A percentile compares a stretch with the other conserved stretches of the same genome.
Conservation (phyloP, 2,797 vertebrate species). For the Labeo calbasu region DNA sequence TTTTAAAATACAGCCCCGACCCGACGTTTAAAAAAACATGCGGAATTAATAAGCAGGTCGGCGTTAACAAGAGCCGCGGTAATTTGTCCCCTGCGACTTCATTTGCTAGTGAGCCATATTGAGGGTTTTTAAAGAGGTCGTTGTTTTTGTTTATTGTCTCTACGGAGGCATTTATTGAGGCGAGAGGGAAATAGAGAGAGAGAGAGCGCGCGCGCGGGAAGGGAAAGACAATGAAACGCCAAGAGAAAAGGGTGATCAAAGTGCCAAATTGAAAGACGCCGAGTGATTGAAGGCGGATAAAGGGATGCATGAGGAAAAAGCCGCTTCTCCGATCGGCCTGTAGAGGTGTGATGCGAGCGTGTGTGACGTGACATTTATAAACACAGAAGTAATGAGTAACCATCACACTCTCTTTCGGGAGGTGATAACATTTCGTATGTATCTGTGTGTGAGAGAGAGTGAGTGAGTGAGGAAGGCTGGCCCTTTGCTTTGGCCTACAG, state of each 20-base stretch:
- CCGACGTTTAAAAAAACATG: constrained; percentile 73
- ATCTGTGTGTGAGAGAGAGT: not conserved
- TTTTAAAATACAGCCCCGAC: constrained; percentile 65
- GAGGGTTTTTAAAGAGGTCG: constrained; percentile 67
- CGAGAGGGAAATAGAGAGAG: constrained; percentile 5
- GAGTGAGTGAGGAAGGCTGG: constrained; percentile 1
- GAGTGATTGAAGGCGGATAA: constrained; percentile 42
- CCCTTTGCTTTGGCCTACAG: constrained; percentile 49
- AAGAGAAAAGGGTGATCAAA: constrained; percentile 30
- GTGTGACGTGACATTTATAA: constrained; percentile 20
- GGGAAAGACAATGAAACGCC: constrained; percentile 34
- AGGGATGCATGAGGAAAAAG: constrained; percentile 38
- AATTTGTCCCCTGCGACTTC: constrained; percentile 71
- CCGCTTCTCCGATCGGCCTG: not conserved
- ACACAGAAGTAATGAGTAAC: constrained; percentile 32
- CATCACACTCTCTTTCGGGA: constrained; percentile 8
- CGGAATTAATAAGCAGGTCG: constrained; percentile 75
- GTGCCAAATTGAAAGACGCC: constrained; percentile 2
- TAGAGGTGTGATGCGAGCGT: not conserved
- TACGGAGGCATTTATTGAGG: constrained; percentile 65
- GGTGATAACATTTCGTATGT: constrained; percentile 32
- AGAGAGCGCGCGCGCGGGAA: not conserved
- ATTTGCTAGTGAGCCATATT: constrained; percentile 72
- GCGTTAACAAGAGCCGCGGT: constrained; percentile 71
- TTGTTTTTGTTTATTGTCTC: constrained; percentile 68